phyloP scores from a whole-genome alignment of 2,113 vertebrate species.

The Pygoscelis antarcticus region DNA sequence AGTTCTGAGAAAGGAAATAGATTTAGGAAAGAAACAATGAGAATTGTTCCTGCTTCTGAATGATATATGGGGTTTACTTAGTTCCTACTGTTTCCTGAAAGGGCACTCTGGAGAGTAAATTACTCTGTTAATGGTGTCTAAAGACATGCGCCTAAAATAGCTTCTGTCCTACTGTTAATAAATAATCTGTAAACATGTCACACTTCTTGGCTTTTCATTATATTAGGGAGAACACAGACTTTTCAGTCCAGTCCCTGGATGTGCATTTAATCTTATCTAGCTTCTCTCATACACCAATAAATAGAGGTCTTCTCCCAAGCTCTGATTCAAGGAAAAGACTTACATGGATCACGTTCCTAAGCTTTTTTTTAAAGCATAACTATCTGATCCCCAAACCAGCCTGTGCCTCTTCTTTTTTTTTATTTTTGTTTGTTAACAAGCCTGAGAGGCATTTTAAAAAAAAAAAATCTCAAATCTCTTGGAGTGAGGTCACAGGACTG shows the following conservation, averaged over 20 bases:
- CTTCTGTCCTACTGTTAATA: slow-evolving; percentile 49
- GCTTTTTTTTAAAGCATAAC: rapidly evolving
- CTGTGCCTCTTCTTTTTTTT: not conserved
- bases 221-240: not conserved
- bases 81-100: slow-evolving; percentile 60
- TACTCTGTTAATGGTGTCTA: slow-evolving; percentile 60
- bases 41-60: slow-evolving; percentile 47
- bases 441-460: not conserved
- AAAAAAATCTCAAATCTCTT: not conserved
- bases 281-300: not conserved
- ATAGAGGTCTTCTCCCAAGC: not conserved
- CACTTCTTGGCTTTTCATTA: slow-evolving; percentile 22
- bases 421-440: not conserved
- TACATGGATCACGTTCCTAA: not conserved
- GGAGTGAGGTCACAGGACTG: not conserved
- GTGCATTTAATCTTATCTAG: not conserved
- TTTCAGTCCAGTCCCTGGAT: not conserved
- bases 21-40: slow-evolving; percentile 53
- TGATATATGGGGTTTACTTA: slow-evolving; percentile 63
- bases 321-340: not conserved
- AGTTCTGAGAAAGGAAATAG: slow-evolving; percentile 57
- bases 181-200: slow-evolving; percentile 37
- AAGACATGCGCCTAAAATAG: slow-evolving; percentile 42
- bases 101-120: slow-evolving; percentile 61
- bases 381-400: not conserved